Conservation (phyloP, 2,888 invertebrate genomes). For the Caenorhabditis sinica region DNA sequence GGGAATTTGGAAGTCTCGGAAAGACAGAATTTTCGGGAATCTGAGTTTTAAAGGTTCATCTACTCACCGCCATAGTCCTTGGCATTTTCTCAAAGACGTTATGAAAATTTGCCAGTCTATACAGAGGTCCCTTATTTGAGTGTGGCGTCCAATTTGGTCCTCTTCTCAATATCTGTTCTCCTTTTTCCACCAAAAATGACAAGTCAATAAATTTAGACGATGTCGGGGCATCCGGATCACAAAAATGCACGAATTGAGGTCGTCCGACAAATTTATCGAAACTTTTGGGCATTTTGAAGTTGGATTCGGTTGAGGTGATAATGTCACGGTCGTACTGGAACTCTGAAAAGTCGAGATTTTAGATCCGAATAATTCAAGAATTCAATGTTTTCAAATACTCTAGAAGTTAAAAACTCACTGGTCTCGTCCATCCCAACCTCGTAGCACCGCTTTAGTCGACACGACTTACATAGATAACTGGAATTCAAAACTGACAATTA, state of each 20-base stretch:
- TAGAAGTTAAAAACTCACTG: constrained; percentile 22
- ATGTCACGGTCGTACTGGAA: constrained; percentile 42
- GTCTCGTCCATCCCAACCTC: constrained; percentile 25
- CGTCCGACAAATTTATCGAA: constrained; percentile 42
- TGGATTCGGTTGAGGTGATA: constrained; percentile 4
- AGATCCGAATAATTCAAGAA: not conserved
- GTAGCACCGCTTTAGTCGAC: constrained; percentile 26
- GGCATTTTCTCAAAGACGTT: constrained; percentile 40
- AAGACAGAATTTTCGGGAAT: not conserved
- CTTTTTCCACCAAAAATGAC: constrained; percentile 24
- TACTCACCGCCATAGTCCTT: constrained; percentile 35
- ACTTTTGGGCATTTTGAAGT: not conserved
- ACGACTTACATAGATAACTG: constrained; percentile 22
- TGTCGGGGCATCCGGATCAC: constrained; percentile 28
- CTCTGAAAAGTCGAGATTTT: constrained; percentile 8
- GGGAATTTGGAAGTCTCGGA: no score
- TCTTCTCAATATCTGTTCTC: constrained; percentile 17
- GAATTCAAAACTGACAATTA: not conserved
- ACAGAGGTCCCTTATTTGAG: constrained; percentile 16
- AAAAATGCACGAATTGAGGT: constrained; percentile 47
- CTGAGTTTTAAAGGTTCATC: not conserved
- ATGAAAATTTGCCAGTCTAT: constrained; percentile 32
- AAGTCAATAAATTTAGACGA: constrained; percentile 33
- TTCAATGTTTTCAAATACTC: not conserved
- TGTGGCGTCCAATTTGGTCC: constrained; percentile 19